Evolutionary conservation across 2,888 invertebrate species (phyloP).

Genomic region (Luperina testacea): DNA sequence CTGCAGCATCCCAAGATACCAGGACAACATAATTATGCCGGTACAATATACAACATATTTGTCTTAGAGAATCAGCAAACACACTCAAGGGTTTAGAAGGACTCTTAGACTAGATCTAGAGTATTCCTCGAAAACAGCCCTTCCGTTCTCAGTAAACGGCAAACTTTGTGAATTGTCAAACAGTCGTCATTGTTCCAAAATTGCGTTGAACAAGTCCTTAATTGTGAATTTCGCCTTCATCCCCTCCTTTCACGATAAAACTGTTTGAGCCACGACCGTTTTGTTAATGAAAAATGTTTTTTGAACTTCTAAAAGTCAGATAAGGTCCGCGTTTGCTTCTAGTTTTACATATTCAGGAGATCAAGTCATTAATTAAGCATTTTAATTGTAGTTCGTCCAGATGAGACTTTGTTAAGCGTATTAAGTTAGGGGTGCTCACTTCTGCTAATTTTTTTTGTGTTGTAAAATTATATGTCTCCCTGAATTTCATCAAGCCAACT

Average conservation of each 20-base stretch:
- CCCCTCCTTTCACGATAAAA: constrained; percentile 40
- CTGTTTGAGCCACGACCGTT: constrained; percentile 51
- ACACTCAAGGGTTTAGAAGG: constrained; percentile 38
- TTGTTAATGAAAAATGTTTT: constrained; percentile 65
- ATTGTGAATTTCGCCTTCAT: constrained; percentile 54
- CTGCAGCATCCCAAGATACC: constrained; percentile 6
- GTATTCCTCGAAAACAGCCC: constrained; percentile 27
- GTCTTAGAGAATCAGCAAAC: constrained; percentile 47
- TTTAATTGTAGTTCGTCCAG: constrained; percentile 60
- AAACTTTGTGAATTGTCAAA: constrained; percentile 63
- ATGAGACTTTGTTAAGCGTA: constrained; percentile 36
- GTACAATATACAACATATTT: constrained; percentile 34
- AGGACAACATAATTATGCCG: constrained; percentile 17
- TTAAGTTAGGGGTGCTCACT: constrained; percentile 37
- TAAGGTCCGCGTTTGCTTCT: constrained; percentile 48
- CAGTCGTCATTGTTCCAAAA: constrained; percentile 62
- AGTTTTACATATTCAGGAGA: constrained; percentile 63
- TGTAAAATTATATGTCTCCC: neutral
- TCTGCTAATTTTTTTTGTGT: constrained; percentile 2
- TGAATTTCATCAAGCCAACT: neutral
- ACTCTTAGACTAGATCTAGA: constrained; percentile 38
- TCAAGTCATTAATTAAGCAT: constrained; percentile 58
- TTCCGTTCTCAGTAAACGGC: constrained; percentile 39
- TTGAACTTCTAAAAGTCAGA: constrained; percentile 56
- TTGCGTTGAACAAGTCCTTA: constrained; percentile 54